These are phyloP conservation scores for Bos javanicus DNA, from an alignment of 2,113 vertebrate genomes.

Conservation along the genomic window DNA sequence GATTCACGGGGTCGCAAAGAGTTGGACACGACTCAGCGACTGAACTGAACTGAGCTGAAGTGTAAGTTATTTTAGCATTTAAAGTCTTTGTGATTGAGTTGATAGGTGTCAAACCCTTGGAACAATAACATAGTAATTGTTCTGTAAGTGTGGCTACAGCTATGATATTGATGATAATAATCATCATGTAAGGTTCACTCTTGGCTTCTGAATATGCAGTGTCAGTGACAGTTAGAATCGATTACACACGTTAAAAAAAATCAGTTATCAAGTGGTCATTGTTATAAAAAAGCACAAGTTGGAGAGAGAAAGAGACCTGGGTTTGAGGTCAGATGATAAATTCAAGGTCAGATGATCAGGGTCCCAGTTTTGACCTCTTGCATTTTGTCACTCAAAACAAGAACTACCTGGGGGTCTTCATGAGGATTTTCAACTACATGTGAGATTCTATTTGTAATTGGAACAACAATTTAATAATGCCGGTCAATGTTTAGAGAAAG, in stretches of 20 bases:
- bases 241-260: background rate
- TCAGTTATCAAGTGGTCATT: slow-evolving; percentile 50
- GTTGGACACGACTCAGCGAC: too few relatives aligned
- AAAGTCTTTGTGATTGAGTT: background rate
- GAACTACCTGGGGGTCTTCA: background rate
- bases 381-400: background rate
- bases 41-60: background rate
- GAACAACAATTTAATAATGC: background rate
- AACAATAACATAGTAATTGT: background rate
- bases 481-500: background rate
- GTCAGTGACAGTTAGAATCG: background rate
- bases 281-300: slow-evolving; percentile 12
- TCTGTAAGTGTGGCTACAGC: background rate
- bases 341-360: background rate
- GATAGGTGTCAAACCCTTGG: background rate
- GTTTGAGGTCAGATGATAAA: background rate
- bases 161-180: background rate
- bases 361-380: background rate
- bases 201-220: background rate
- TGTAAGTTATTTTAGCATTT: background rate
- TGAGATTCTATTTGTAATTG: background rate
- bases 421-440: background rate
- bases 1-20: too few relatives aligned
- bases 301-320: background rate
- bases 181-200: background rate